Evolutionary conservation across 1,140 invertebrate genomes (phyloP), one percentile per base, ranked within the genome.

Genomic region (Octopus sinensis): DNA sequence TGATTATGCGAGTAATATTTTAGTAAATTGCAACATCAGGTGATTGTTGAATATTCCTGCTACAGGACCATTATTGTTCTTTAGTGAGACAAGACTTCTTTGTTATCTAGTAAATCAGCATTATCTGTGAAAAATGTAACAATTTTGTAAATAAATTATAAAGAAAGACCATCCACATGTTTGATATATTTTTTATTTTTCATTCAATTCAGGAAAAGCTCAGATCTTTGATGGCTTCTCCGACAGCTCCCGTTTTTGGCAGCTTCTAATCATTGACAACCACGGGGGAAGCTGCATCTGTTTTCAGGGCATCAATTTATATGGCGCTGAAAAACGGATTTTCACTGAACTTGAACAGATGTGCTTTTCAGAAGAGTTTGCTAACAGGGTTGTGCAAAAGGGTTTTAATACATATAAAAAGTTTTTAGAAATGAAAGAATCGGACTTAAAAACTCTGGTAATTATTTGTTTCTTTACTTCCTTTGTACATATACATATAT

Each of bases 241-340:
- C 13, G 76, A 84, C 10, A 79, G 54, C 6, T 83, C 83, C 17
- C 84, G 84, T 17, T 88, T 83, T 79, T 84, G 86, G 81, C 80
- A 86, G 12, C 53, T 88, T 10, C 81, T 86, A 77, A 81, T 88
- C 62, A 82, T 85, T 13, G 85, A 85, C 82, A 88, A 88, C 71
- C 83, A 87, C 82, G 86, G 84, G 17, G 87, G 84, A 54, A 83
- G 80, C 51, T 85, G 81, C 73, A 88, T 86, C 51, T 86, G 85
- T 80, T 88, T 88, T 80, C 88, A 88, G 76, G 88, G 88, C 12
- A 82, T 88, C 53, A 82, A 85, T 54, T 80, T 88, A 3, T 87
- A 87, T 80, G 88, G 88, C 10, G 84, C 81, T 30, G 87, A 88
- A 76, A 82, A 82, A 12, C 81, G 84, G 75, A 80, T 88, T 43